Evolutionary conservation across 1,140 invertebrate species (phyloP).

Genomic region (Hetaerina americana): DNA sequence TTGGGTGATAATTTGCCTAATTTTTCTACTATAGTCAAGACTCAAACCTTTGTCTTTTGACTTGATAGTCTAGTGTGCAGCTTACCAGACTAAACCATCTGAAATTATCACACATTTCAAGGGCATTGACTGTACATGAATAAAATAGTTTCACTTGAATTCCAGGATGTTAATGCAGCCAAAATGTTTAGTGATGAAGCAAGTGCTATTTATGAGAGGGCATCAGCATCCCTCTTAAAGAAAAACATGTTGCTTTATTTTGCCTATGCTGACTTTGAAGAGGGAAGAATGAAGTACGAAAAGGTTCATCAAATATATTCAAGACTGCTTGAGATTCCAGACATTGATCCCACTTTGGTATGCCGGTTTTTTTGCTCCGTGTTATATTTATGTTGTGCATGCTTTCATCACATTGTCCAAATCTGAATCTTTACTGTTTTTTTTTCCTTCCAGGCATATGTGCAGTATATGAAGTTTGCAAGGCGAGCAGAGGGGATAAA

Average conservation of each 20-base stretch:
- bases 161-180: constrained; percentile 75
- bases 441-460: constrained; percentile 58
- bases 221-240: constrained; percentile 68
- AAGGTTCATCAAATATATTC: constrained; percentile 97
- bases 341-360: constrained; percentile 90
- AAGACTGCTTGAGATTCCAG: constrained; percentile 71
- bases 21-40: constrained; percentile 13
- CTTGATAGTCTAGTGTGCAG: too few relatives aligned
- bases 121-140: too few relatives aligned
- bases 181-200: constrained; percentile 90
- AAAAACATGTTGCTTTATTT: constrained; percentile 92
- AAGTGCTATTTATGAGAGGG: constrained; percentile 85
- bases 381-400: constrained; percentile 3
- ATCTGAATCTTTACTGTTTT: neutral
- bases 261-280: constrained; percentile 97
- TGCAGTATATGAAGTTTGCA: constrained; percentile 99
- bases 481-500: constrained; percentile 95
- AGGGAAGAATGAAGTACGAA: constrained; percentile 89
- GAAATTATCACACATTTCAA: too few relatives aligned
- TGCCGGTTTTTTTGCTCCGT: constrained; percentile 23
- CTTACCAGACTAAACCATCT: too few relatives aligned
- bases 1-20: too few relatives aligned
- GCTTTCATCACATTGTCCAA: neutral
- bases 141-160: constrained; percentile 2
- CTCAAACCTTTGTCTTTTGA: too few relatives aligned